Evolutionary conservation across 2,888 invertebrate genomes (phyloP).

Genomic region (Mythimna albipuncta): DNA sequence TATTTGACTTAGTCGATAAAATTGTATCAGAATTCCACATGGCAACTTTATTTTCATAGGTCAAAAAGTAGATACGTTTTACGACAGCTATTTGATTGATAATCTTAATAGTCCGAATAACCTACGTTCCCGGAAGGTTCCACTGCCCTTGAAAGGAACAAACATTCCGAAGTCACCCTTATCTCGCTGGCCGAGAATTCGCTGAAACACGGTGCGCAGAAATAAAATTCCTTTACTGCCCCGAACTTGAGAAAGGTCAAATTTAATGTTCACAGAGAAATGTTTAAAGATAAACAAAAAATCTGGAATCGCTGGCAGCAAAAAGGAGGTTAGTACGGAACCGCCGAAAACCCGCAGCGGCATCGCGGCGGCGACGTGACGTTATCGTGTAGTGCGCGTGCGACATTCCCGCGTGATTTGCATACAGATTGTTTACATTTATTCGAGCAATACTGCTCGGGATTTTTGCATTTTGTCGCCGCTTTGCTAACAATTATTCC

Average conservation of each 20-base stretch:
- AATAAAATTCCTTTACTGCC: slow-evolving; percentile 52
- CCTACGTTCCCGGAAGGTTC: slow-evolving; percentile 31
- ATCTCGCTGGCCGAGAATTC: slow-evolving; percentile 49
- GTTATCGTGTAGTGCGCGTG: slow-evolving; percentile 76
- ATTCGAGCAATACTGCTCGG: slow-evolving; percentile 64
- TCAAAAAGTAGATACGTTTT: background rate
- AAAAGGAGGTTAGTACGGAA: slow-evolving; percentile 59
- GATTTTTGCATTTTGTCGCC: slow-evolving; percentile 69
- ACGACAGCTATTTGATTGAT: slow-evolving; percentile 40
- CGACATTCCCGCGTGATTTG: slow-evolving; percentile 78
- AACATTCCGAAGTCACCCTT: slow-evolving; percentile 53
- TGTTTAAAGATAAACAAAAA: slow-evolving; percentile 64
- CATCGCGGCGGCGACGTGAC: slow-evolving; percentile 64
- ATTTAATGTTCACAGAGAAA: slow-evolving; percentile 59
- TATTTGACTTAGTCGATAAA: slow-evolving; percentile 28
- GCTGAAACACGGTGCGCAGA: slow-evolving; percentile 43
- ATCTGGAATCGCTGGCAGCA: slow-evolving; percentile 49
- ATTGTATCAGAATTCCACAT: slow-evolving; percentile 1
- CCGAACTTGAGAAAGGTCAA: slow-evolving; percentile 60
- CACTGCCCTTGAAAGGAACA: slow-evolving; percentile 45
- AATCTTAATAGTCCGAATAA: slow-evolving; percentile 35
- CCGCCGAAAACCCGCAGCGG: slow-evolving; percentile 52
- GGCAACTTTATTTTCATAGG: background rate
- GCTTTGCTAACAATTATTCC: slow-evolving; percentile 66
- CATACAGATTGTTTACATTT: slow-evolving; percentile 83